Conservation (phyloP, 2,888 invertebrate genomes). For the Andrena bucephala region DNA sequence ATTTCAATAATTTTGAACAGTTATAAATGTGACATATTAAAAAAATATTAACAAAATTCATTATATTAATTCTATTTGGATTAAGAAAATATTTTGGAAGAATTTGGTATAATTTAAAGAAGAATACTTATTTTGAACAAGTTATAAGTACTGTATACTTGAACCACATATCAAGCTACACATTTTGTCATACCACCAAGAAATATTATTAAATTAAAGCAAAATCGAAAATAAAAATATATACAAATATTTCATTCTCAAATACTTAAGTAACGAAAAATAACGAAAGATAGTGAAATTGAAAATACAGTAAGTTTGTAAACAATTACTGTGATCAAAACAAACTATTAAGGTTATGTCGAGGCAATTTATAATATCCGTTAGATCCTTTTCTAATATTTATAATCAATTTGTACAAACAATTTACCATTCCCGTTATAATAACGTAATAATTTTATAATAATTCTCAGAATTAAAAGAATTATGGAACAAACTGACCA, state of each 20-base stretch:
- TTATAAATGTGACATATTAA: too few relatives aligned
- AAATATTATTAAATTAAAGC: not conserved
- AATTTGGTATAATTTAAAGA: too few relatives aligned
- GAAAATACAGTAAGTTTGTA: not conserved
- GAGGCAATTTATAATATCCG: not conserved
- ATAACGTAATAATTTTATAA: not conserved
- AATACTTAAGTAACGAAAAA: not conserved
- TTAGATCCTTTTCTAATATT: not conserved
- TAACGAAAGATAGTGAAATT: not conserved
- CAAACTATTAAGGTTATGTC: slow-evolving; percentile 1
- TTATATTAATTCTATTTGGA: too few relatives aligned
- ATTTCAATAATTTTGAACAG: too few relatives aligned
- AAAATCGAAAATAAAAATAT: not conserved
- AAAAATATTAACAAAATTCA: too few relatives aligned
- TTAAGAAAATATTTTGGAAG: too few relatives aligned
- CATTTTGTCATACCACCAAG: too few relatives aligned
- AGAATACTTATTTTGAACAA: too few relatives aligned
- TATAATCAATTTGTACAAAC: not conserved
- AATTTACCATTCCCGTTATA: not conserved
- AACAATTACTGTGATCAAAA: slow-evolving; percentile 13
- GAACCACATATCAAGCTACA: too few relatives aligned
- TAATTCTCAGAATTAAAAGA: not conserved
- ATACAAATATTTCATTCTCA: not conserved
- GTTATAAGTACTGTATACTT: too few relatives aligned
- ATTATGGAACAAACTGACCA: not conserved